phyloP scores from a whole-genome alignment of 2,113 vertebrate species.

The Misgurnus anguillicaudatus region DNA sequence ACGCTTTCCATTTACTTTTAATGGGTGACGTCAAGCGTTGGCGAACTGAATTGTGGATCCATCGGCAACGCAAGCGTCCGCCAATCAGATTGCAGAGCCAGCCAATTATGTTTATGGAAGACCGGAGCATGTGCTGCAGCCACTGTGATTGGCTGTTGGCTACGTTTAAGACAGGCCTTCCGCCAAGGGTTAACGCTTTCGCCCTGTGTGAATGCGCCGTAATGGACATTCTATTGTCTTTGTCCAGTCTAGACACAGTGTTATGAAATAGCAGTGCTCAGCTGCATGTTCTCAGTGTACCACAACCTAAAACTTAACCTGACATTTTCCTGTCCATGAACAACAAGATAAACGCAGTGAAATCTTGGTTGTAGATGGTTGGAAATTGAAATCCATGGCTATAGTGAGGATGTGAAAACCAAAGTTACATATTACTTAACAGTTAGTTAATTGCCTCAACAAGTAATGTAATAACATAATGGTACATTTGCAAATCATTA shows the following conservation, averaged over 20 bases:
- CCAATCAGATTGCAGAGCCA: too few species aligned
- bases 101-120: too few species aligned
- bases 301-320: background rate
- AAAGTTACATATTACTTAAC: background rate
- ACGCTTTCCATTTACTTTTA: too few species aligned
- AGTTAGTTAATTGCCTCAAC: background rate
- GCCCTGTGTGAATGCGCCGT: too few species aligned
- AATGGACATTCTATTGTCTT: too few species aligned
- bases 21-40: too few species aligned
- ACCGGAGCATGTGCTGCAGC: too few species aligned
- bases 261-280: background rate
- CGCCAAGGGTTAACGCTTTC: too few species aligned
- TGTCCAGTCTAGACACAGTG: background rate
- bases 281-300: background rate
- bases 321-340: background rate
- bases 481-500: background rate
- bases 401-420: background rate
- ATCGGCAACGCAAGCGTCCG: too few species aligned
- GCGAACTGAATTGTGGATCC: too few species aligned
- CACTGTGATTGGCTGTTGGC: too few species aligned
- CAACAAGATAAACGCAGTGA: background rate
- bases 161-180: too few species aligned
- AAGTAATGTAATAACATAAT: background rate
- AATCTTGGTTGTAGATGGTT: background rate
- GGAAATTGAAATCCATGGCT: background rate